Evolutionary conservation across 92 coral and sea anemone genomes (phyloP), one percentile per base, ranked within the genome.

Genomic region (Isaurus tuberculatus): DNA sequence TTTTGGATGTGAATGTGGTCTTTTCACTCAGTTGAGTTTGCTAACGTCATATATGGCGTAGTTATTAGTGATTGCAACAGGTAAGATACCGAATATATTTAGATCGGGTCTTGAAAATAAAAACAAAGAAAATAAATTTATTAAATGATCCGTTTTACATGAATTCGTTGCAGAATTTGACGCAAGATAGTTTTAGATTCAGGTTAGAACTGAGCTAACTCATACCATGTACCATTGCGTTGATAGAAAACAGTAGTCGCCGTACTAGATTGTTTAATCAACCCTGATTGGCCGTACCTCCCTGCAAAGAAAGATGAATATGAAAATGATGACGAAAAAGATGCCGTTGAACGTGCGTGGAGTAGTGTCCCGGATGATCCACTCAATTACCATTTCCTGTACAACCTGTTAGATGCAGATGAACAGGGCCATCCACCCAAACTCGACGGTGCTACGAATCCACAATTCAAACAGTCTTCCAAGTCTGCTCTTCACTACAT

Each of bases 261-360:
- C 2, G 84, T 91, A 15, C 73, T 93, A 40, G 94, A 91, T 74
- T 88, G 92, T 72, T 91, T 93, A 88, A 90, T 93, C 60, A 93
- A 93, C 82, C 97, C 97, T 16, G 91, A 93, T 77, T 93, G 97
- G 97, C 97, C 97, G 0, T 87, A 90, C 72, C 94, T 93, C 19
- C 97, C 97, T 8, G 91, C 83, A 3, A 84, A 89, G 48, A 93
- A 80, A 57, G 90, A 92, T 15, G 77, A 80, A 4, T 92, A 92
- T 37, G 88, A 81, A 1, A 57, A 73, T 33, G 32, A 73, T 0
- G 97, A 93, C 23, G 94, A 93, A 65, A 86, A 91, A 55, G 90
- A 88, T 8, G 94, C 84, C 5, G 87, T 93, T 72, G 97, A 93
- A 64, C 92, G 92, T 2, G 94, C 91, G 7, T 93, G 97, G 97